Evolutionary conservation across 37 sponge, comb jelly and placozoan species (phyloP).

Genomic region (Lycopodina hypogea): DNA sequence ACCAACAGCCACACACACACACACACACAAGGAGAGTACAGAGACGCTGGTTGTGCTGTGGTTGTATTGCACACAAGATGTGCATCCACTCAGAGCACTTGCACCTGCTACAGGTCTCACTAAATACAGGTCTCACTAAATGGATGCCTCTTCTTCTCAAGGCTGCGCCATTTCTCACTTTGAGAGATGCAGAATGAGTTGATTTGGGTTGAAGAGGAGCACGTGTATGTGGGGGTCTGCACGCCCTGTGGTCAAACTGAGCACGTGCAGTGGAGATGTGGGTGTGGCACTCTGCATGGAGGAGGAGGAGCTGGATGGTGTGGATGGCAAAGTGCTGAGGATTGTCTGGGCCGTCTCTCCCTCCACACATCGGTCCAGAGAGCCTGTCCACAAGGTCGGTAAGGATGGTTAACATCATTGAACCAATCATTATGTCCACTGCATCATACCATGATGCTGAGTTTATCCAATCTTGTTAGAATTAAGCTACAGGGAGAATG

Average conservation of each 20-base stretch:
- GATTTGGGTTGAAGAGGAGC: conserved; percentile 61
- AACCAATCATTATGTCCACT: neutral
- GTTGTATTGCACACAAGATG: too few species aligned
- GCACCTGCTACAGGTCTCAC: too few species aligned
- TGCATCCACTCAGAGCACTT: too few species aligned
- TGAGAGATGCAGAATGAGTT: conserved; percentile 49
- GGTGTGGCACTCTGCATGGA: neutral
- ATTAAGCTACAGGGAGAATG: too few species aligned
- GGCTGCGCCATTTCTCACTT: conserved; percentile 18
- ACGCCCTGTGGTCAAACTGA: conserved; percentile 23
- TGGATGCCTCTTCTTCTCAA: too few species aligned
- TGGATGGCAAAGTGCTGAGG: neutral
- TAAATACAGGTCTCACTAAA: too few species aligned
- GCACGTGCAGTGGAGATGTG: conserved; percentile 29
- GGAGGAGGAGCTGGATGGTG: neutral
- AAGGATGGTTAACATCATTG: neutral
- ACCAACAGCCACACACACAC: too few species aligned
- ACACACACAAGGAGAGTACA: too few species aligned
- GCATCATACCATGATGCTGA: too few species aligned
- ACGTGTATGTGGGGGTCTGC: conserved; percentile 44
- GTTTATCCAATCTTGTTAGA: too few species aligned
- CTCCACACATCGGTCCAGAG: conserved; percentile 70
- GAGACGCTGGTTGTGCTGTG: too few species aligned
- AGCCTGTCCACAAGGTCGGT: conserved; percentile 39
- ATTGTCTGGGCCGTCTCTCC: conserved; percentile 60